phyloP scores from a whole-genome alignment of 2,113 vertebrate species.

The Megaceryle torquata region DNA sequence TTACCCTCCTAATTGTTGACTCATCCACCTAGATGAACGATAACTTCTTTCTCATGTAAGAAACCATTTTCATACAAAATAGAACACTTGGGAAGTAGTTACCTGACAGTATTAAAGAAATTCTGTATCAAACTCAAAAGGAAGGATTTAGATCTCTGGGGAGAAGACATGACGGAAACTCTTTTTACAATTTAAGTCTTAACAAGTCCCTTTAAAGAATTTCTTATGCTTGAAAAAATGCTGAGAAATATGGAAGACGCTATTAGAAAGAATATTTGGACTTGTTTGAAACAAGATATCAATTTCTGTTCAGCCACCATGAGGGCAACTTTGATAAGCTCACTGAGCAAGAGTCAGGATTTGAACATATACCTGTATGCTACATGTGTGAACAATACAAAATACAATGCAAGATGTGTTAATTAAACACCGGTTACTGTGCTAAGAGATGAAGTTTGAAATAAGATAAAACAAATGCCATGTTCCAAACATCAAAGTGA shows the following conservation, averaged over 20 bases:
- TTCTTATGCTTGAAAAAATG: neutral
- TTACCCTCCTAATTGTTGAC: neutral
- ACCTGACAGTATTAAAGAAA: neutral
- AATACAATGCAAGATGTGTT: neutral
- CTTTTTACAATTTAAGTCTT: neutral
- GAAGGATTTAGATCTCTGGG: neutral
- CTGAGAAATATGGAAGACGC: neutral
- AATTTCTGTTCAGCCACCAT: neutral
- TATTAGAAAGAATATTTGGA: neutral
- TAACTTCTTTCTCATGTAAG: neutral
- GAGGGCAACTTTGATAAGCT: neutral
- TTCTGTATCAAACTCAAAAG: neutral
- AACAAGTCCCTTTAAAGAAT: neutral
- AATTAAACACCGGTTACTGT: neutral
- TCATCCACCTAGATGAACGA: neutral
- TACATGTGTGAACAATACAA: neutral
- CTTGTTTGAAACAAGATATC: neutral
- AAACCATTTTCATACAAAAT: neutral
- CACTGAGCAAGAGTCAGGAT: neutral
- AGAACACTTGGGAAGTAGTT: neutral
- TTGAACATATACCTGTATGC: neutral
- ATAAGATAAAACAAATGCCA: neutral
- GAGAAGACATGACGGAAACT: neutral
- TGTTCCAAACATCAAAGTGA: neutral
- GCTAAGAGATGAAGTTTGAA: neutral